Conservation (phyloP, 1,140 invertebrate genomes). For the Megathymus violae region DNA sequence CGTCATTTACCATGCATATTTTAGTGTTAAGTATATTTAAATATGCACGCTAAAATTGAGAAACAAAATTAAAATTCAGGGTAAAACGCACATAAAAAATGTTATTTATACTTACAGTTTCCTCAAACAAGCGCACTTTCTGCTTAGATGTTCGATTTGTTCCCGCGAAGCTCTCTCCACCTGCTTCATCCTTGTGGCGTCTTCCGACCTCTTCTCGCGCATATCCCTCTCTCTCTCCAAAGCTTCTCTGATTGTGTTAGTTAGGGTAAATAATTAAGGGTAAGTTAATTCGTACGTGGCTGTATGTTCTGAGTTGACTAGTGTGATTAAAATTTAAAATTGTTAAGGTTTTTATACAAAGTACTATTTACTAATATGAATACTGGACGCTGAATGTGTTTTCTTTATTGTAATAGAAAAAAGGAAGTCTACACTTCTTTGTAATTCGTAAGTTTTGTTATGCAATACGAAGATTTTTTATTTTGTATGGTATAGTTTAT, state of each 20-base stretch:
- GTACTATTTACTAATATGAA: too few relatives aligned
- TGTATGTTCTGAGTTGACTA: constrained; percentile 28
- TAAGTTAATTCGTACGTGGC: constrained; percentile 45
- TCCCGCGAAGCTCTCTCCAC: constrained; percentile 60
- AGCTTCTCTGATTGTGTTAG: constrained; percentile 75
- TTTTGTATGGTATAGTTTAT: too few relatives aligned
- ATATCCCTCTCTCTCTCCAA: constrained; percentile 69
- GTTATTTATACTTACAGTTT: constrained; percentile 77
- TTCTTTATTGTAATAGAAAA: too few relatives aligned
- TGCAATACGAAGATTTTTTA: too few relatives aligned
- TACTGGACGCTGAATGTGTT: too few relatives aligned
- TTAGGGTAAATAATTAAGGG: too few relatives aligned
- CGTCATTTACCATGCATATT: too few relatives aligned
- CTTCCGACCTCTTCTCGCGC: constrained; percentile 67
- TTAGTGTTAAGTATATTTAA: too few relatives aligned
- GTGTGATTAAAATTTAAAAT: background rate
- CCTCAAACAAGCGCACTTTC: constrained; percentile 79
- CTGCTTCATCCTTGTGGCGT: constrained; percentile 60
- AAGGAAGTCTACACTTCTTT: too few relatives aligned
- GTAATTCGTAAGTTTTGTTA: too few relatives aligned
- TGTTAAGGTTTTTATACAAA: too few relatives aligned
- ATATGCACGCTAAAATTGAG: too few relatives aligned
- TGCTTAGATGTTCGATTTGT: constrained; percentile 79
- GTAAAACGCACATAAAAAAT: constrained; percentile 1
- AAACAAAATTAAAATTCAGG: background rate